Evolutionary conservation across 2,113 vertebrate species (phyloP).

Genomic region (Nymphicus hollandicus): DNA sequence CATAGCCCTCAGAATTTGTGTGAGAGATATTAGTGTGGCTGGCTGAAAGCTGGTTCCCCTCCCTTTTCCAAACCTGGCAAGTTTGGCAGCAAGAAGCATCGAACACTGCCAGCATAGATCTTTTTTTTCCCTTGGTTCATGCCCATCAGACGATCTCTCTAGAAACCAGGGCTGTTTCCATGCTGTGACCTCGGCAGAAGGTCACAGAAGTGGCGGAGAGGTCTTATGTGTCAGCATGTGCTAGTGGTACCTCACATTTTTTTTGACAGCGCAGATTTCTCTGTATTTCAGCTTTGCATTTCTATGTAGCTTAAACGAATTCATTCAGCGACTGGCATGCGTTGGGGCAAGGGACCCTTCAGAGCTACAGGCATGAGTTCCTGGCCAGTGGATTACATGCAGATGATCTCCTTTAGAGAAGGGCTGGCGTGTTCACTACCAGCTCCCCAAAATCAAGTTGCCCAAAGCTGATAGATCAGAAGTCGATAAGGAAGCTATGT

Average conservation of each 20-base stretch:
- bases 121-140: neutral
- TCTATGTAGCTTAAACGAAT: neutral
- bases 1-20: neutral
- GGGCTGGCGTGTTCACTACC: neutral
- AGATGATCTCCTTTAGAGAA: neutral
- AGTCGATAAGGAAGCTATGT: neutral
- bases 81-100: neutral
- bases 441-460: neutral
- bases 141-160: conserved; percentile 19
- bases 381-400: neutral
- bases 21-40: neutral
- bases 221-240: neutral
- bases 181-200: neutral
- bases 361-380: neutral
- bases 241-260: neutral
- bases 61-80: neutral
- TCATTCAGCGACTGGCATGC: neutral
- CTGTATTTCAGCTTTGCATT: neutral
- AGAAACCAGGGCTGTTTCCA: conserved; percentile 15
- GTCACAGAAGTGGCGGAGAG: neutral
- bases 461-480: neutral
- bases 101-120: neutral
- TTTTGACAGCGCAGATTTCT: neutral
- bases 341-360: neutral
- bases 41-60: neutral